phyloP scores from a whole-genome alignment of 2,113 vertebrate genomes.

The Cepphus grylle region DNA sequence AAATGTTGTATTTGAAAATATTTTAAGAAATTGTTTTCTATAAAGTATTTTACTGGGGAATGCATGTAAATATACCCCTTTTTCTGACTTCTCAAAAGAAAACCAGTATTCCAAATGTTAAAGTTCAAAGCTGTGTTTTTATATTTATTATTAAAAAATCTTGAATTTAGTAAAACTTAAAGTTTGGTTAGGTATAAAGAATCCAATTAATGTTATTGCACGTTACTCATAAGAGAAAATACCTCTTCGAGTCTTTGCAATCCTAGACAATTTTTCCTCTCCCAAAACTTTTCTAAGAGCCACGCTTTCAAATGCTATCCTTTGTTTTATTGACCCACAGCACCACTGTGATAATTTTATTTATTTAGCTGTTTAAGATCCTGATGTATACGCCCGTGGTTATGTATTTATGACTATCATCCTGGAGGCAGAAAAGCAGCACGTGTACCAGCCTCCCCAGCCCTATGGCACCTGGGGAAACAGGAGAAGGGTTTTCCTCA shows the following conservation, averaged over 20 bases:
- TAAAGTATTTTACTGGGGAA: neutral
- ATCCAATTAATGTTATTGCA: neutral
- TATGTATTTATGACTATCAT: neutral
- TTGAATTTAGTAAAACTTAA: neutral
- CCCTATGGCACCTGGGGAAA: neutral
- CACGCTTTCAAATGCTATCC: neutral
- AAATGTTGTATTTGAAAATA: neutral
- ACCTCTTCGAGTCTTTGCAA: neutral
- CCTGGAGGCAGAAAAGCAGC: neutral
- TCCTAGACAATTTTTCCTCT: neutral
- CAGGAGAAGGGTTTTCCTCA: neutral
- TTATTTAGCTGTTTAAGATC: neutral
- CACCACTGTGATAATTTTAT: neutral
- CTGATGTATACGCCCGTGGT: neutral
- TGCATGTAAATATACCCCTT: neutral
- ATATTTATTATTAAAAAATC: conserved; percentile 14
- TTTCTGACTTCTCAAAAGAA: neutral
- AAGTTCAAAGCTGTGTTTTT: neutral
- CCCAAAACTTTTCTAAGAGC: neutral
- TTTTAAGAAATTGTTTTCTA: neutral
- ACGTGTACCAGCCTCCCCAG: accelerated
- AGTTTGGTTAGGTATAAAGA: neutral
- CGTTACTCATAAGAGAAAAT: neutral
- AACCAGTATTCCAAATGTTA: neutral
- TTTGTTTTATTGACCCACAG: neutral